A percentile compares a stretch with the other conserved stretches of the same genome.
Evolutionary conservation across 2,113 vertebrate genomes (phyloP).

Genomic region (Bubo blakistoni): DNA sequence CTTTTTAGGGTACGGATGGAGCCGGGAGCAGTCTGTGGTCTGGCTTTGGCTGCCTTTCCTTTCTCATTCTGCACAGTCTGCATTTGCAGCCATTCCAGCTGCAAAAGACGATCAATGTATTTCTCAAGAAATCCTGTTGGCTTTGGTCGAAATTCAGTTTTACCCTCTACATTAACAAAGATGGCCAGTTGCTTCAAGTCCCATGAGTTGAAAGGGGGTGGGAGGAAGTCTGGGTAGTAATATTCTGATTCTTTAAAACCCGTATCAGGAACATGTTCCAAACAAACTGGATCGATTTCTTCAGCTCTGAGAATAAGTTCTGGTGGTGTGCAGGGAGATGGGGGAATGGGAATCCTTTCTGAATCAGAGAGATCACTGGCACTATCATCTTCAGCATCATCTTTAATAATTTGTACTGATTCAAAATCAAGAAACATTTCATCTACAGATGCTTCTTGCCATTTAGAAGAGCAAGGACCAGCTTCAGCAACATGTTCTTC

Average conservation of each 20-base stretch:
- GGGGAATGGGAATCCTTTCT: constrained; percentile 73
- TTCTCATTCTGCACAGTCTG: constrained; percentile 80
- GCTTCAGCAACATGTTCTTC: background rate
- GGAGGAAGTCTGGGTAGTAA: constrained; percentile 86
- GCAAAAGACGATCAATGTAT: constrained; percentile 82
- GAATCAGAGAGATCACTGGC: constrained; percentile 90
- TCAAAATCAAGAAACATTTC: constrained; percentile 70
- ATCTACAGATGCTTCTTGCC: constrained; percentile 14
- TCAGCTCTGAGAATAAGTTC: constrained; percentile 86
- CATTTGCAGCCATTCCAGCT: constrained; percentile 86
- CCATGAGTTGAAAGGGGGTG: constrained; percentile 88
- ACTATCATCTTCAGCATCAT: constrained; percentile 80
- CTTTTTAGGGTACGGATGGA: constrained; percentile 39
- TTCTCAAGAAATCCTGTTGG: constrained; percentile 75
- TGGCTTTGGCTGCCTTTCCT: constrained; percentile 59
- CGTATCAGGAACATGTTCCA: constrained; percentile 34
- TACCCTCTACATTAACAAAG: constrained; percentile 75
- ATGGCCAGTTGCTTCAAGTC: constrained; percentile 80
- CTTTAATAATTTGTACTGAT: constrained; percentile 69
- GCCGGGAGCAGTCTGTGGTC: constrained; percentile 43
- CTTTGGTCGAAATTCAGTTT: constrained; percentile 22
- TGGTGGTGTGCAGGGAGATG: constrained; percentile 72
- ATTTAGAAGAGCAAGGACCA: background rate
- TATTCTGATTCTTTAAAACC: constrained; percentile 4
- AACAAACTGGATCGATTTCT: constrained; percentile 68